Conservation (phyloP, 35 echinoderm and acorn worm genomes). For the Amphiura filiformis region DNA sequence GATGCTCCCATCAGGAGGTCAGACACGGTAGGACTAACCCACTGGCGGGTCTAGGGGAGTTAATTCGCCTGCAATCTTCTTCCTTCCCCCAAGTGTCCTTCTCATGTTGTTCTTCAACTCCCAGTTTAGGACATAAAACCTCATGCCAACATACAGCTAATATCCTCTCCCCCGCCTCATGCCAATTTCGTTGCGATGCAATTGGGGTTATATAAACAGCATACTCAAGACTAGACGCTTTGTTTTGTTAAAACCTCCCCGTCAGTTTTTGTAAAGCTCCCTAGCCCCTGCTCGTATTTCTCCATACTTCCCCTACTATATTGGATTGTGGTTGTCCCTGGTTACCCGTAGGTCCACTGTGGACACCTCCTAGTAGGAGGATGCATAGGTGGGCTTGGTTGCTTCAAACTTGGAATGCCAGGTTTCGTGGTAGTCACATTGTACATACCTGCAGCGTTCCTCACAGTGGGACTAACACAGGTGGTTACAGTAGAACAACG, state of each 20-base stretch:
- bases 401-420: neutral
- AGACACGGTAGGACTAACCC: neutral
- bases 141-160: neutral
- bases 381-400: neutral
- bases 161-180: neutral
- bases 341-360: neutral
- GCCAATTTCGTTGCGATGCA: conserved; percentile 1
- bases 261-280: neutral
- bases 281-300: neutral
- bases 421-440: neutral
- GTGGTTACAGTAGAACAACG: no score
- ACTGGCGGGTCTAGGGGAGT: neutral
- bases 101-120: neutral
- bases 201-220: conserved; percentile 1
- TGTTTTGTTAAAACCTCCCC: conserved; percentile 14
- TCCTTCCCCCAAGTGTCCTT: neutral
- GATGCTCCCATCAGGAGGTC: no score
- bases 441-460: neutral
- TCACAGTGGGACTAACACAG: neutral
- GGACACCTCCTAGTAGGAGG: neutral
- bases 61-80: neutral
- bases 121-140: conserved; percentile 11
- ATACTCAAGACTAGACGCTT: neutral
- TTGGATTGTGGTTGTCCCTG: neutral
- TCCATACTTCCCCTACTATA: neutral